Evolutionary conservation across 1,140 invertebrate species (phyloP).

Genomic region (Psilanteris sp.): DNA sequence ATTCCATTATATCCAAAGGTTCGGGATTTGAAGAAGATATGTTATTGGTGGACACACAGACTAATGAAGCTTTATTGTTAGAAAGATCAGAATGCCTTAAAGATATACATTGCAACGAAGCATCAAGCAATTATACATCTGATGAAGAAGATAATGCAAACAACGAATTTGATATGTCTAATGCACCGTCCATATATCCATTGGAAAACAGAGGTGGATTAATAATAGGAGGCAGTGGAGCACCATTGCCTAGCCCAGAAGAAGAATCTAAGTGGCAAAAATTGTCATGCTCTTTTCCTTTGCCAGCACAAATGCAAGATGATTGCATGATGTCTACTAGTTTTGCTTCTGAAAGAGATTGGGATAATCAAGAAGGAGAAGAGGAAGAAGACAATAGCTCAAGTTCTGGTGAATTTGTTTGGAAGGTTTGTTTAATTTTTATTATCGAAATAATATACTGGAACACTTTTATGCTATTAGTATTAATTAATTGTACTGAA

Average conservation of each 20-base stretch:
- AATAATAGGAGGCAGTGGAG: constrained; percentile 63
- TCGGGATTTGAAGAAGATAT: constrained; percentile 79
- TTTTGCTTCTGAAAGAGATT: constrained; percentile 74
- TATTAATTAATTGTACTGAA: no score
- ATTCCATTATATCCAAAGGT: constrained; percentile 71
- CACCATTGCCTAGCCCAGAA: constrained; percentile 76
- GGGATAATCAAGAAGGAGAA: constrained; percentile 71
- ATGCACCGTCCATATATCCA: constrained; percentile 55
- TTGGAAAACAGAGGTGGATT: constrained; percentile 63
- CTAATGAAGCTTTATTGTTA: constrained; percentile 80
- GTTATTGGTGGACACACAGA: constrained; percentile 80
- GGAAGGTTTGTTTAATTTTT: constrained; percentile 82
- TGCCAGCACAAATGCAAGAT: constrained; percentile 72
- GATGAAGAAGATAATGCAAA: constrained; percentile 69
- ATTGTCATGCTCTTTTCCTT: constrained; percentile 67
- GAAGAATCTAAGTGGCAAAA: constrained; percentile 78
- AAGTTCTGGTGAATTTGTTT: constrained; percentile 88
- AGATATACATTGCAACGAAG: constrained; percentile 60
- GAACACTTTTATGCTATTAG: no score
- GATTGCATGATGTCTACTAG: constrained; percentile 77
- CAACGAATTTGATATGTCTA: constrained; percentile 63
- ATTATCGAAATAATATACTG: constrained; percentile 35
- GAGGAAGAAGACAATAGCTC: constrained; percentile 77
- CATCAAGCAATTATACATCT: constrained; percentile 68
- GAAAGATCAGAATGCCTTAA: constrained; percentile 67